Percentiles rank a stretch among this genome's conserved stretches.
Evolutionary conservation across 2,888 invertebrate genomes (phyloP).

Genomic region (Acanthosoma haemorrhoidale): DNA sequence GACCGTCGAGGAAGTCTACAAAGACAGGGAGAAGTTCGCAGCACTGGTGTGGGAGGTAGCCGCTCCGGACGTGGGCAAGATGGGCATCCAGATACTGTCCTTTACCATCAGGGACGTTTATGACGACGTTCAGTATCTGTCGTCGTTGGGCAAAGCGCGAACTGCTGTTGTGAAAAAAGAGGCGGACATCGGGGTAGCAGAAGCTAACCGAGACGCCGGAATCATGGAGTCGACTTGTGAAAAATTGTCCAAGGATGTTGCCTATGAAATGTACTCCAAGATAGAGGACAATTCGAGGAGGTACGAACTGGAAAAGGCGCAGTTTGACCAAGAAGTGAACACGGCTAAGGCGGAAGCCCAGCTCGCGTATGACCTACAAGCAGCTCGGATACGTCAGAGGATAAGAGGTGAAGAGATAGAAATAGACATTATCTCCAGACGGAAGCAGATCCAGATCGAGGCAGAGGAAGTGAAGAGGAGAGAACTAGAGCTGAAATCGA

Average conservation of each 20-base stretch:
- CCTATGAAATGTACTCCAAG: slow-evolving; percentile 91
- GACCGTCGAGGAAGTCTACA: slow-evolving; percentile 96
- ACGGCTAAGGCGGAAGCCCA: slow-evolving; percentile 97
- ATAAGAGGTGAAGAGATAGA: slow-evolving; percentile 96
- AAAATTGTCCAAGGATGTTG: slow-evolving; percentile 91
- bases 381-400: slow-evolving; percentile 89
- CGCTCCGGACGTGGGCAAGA: slow-evolving; percentile 95
- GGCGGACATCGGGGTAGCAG: slow-evolving; percentile 89
- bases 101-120: slow-evolving; percentile 98
- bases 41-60: slow-evolving; percentile 94
- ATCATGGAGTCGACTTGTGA: slow-evolving; percentile 95
- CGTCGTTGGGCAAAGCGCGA: slow-evolving; percentile 86
- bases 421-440: slow-evolving; percentile 90
- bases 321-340: slow-evolving; percentile 94
- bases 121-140: slow-evolving; percentile 93
- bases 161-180: slow-evolving; percentile 90
- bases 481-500: slow-evolving; percentile 83
- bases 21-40: slow-evolving; percentile 97
- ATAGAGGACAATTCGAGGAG: slow-evolving; percentile 91
- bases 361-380: slow-evolving; percentile 92
- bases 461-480: slow-evolving; percentile 89
- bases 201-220: slow-evolving; percentile 92
- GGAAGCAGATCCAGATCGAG: slow-evolving; percentile 93
- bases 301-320: slow-evolving; percentile 90
- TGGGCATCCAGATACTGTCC: slow-evolving; percentile 97